phyloP scores from a whole-genome alignment of 2,888 invertebrate genomes.

The Chrysodeixis includens region DNA sequence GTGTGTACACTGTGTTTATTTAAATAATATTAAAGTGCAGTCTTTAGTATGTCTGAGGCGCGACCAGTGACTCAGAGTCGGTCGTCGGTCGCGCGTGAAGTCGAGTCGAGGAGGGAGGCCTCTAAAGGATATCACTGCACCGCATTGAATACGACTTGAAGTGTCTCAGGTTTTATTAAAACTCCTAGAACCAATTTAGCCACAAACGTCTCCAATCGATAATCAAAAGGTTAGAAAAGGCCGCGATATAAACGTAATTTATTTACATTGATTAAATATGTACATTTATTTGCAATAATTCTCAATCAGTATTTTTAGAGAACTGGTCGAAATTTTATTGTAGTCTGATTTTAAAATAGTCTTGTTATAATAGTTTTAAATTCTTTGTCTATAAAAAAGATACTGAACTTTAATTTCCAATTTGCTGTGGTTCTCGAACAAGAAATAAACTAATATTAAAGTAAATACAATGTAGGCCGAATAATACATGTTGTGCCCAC shows the following conservation, averaged over 20 bases:
- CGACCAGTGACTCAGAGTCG: constrained; percentile 71
- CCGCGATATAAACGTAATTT: neutral
- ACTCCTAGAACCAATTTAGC: constrained; percentile 41
- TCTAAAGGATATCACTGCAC: constrained; percentile 72
- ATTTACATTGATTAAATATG: neutral
- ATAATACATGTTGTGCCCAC: constrained; percentile 33
- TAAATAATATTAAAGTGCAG: constrained; percentile 56
- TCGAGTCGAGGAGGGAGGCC: constrained; percentile 76
- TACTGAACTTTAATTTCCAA: neutral
- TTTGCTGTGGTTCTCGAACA: constrained; percentile 11
- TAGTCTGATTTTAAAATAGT: neutral
- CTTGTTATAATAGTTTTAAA: neutral
- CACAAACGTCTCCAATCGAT: neutral
- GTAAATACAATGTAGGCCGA: constrained; percentile 17
- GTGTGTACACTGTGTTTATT: constrained; percentile 56
- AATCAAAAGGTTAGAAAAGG: constrained; percentile 2
- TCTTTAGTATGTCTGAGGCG: constrained; percentile 71
- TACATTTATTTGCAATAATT: constrained; percentile 4
- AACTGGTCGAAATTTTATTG: neutral
- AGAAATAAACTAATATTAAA: constrained; percentile 11
- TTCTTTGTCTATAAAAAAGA: neutral
- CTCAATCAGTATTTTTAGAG: neutral
- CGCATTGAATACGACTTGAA: constrained; percentile 54
- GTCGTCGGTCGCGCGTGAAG: constrained; percentile 80
- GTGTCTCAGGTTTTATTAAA: constrained; percentile 50